Evolutionary conservation across 1,140 invertebrate genomes (phyloP).

Genomic region (Plodia interpunctella): DNA sequence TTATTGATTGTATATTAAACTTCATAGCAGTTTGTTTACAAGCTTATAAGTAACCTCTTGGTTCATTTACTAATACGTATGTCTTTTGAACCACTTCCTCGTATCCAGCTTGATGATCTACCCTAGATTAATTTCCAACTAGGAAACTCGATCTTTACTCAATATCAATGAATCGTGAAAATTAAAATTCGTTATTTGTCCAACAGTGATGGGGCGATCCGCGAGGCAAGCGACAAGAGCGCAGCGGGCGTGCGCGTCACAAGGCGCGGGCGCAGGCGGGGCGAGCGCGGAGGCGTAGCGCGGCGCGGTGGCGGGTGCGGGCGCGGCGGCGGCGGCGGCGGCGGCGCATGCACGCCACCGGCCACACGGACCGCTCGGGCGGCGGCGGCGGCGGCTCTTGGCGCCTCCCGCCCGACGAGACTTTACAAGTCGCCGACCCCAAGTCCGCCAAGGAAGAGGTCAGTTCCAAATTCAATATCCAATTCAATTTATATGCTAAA

Average conservation of each 20-base stretch:
- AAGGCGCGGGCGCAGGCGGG: conserved; percentile 39
- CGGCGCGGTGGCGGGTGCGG: conserved; percentile 66
- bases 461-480: background rate
- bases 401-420: conserved; percentile 92
- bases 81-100: too few species aligned
- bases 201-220: conserved; percentile 45
- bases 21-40: too few species aligned
- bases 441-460: conserved; percentile 85
- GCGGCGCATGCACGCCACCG: conserved; percentile 87
- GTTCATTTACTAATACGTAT: too few species aligned
- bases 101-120: too few species aligned
- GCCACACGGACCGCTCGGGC: conserved; percentile 84
- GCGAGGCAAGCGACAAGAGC: conserved; percentile 20
- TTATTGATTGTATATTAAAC: too few species aligned
- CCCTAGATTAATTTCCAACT: too few species aligned
- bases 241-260: conserved; percentile 28
- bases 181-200: conserved; percentile 11
- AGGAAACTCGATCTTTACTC: too few species aligned
- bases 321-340: conserved; percentile 48
- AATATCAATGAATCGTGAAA: too few species aligned
- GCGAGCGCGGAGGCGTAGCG: conserved; percentile 47
- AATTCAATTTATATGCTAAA: background rate
- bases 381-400: conserved; percentile 81
- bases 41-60: too few species aligned
- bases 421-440: conserved; percentile 90